Percentiles rank a stretch among this genome's conserved stretches.
These are phyloP conservation scores for mouse (Mus musculus) DNA, from an alignment of 2,113 vertebrate genomes.

Conservation along the genomic window GRCm39 chr1:39338501-39339000, in stretches of 20 bases:
- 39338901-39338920: background rate
- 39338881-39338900: background rate
- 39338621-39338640: background rate
- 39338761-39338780: too few relatives aligned
- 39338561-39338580: background rate
- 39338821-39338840: background rate
- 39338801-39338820: background rate
- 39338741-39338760: too few relatives aligned
- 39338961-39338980: background rate
- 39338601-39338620: background rate
- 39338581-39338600: background rate
- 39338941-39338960: background rate
- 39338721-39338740: too few relatives aligned
- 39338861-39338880: background rate
- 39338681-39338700: background rate
- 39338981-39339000: too few relatives aligned
- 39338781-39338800: background rate
- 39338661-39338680: background rate
- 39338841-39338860: background rate
- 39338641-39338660: background rate
- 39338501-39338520: constrained; percentile 42
- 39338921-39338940: background rate
- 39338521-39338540: constrained; percentile 44
- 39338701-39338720: too few relatives aligned
- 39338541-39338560: background rate